These are phyloP conservation scores for Hyalella azteca DNA, from an alignment of 2,888 invertebrate genomes.

Conservation along the genomic window DNA sequence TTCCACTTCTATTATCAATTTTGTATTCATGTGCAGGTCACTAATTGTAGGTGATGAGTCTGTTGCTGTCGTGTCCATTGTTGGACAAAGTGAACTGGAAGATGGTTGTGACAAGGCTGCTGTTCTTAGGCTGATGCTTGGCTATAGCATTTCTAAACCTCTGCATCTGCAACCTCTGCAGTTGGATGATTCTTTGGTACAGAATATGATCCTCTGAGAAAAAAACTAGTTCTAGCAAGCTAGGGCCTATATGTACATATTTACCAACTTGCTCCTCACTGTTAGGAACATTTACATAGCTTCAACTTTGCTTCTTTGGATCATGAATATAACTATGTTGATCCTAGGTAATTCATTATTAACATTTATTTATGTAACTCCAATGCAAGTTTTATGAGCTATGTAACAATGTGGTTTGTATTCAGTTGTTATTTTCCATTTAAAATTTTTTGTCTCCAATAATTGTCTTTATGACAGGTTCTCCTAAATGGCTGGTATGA, in stretches of 20 bases:
- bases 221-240: no score
- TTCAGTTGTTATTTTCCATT: no score
- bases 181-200: conserved; percentile 8
- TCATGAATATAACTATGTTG: no score
- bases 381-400: no score
- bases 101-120: background rate
- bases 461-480: background rate
- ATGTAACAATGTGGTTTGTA: no score
- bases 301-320: no score
- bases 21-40: background rate
- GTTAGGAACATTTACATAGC: no score
- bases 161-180: background rate
- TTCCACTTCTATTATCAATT: background rate
- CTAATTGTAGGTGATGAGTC: background rate
- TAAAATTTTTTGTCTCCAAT: background rate
- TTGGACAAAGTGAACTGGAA: conserved; percentile 4
- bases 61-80: background rate
- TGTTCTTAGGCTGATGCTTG: background rate
- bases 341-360: no score
- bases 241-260: no score
- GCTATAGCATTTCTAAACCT: background rate
- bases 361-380: no score
- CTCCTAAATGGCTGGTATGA: conserved; percentile 1
- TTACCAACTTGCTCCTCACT: no score
- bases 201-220: no score